Evolutionary conservation across 2,797 vertebrate genomes (phyloP).

Genomic region (Catharus ustulatus): DNA sequence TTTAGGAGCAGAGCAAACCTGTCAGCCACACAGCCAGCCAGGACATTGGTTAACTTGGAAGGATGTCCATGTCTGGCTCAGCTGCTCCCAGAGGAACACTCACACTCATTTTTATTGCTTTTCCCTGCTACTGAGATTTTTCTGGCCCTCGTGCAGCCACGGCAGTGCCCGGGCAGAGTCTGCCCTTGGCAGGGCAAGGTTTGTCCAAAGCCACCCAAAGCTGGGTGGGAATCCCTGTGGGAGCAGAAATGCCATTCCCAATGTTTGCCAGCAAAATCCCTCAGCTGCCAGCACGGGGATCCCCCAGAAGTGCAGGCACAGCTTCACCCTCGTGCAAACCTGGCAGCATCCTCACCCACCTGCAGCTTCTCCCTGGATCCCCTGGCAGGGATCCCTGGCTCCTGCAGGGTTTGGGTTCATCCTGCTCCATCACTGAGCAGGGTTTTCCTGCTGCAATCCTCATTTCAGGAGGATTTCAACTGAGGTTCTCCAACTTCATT

Average conservation of each 20-base stretch:
- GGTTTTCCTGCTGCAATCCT: background rate
- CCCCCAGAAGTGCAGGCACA: background rate
- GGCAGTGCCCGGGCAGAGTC: background rate
- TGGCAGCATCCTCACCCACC: background rate
- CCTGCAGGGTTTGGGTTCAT: background rate
- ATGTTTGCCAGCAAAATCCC: background rate
- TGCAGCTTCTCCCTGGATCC: background rate
- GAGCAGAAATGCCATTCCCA: background rate
- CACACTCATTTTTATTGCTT: background rate
- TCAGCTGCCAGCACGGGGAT: background rate
- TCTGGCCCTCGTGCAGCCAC: rapidly evolving
- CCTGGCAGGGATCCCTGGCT: background rate
- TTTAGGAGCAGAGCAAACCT: background rate
- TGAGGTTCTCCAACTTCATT: background rate
- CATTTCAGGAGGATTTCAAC: background rate
- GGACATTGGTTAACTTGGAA: background rate
- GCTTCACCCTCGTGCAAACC: background rate
- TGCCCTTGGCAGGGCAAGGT: background rate
- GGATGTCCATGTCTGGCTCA: background rate
- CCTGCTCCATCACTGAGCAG: background rate
- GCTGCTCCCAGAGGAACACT: background rate
- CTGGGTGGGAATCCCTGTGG: background rate
- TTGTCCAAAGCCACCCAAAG: background rate
- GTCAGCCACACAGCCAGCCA: background rate
- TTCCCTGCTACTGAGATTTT: background rate